Conservation (phyloP, 2,797 vertebrate species). For the Acestrorhynchus altus region DNA sequence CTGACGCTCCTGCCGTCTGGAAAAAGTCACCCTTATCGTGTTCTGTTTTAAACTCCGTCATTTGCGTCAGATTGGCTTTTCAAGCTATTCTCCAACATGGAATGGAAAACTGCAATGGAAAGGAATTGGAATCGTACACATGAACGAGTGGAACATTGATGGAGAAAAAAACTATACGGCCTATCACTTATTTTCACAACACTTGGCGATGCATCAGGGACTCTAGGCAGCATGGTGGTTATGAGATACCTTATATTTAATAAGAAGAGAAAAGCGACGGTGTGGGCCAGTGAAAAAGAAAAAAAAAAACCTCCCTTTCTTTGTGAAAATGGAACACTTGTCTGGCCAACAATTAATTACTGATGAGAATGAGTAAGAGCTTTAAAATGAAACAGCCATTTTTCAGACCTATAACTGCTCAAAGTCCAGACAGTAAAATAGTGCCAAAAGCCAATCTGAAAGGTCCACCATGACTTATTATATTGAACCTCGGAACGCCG, state of each 20-base stretch:
- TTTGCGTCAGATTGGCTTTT: slow-evolving; percentile 51
- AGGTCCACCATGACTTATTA: slow-evolving; percentile 23
- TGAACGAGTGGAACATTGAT: slow-evolving; percentile 51
- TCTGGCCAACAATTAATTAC: slow-evolving; percentile 36
- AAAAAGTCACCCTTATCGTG: slow-evolving; percentile 55
- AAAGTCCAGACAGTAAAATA: slow-evolving; percentile 36
- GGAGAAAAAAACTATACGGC: slow-evolving; percentile 18
- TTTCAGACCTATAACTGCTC: slow-evolving; percentile 25
- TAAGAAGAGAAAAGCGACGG: slow-evolving; percentile 25
- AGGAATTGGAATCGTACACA: slow-evolving; percentile 35
- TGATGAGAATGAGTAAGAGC: slow-evolving; percentile 26
- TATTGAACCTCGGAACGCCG: slow-evolving; percentile 27
- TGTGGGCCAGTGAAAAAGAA: slow-evolving; percentile 19
- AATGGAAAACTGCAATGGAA: slow-evolving; percentile 56
- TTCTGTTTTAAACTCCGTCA: slow-evolving; percentile 43
- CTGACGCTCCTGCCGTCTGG: slow-evolving; percentile 39
- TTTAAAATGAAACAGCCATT: slow-evolving; percentile 38
- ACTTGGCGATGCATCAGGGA: slow-evolving; percentile 28
- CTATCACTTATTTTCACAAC: slow-evolving; percentile 53
- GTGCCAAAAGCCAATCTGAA: slow-evolving; percentile 14
- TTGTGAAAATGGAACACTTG: slow-evolving; percentile 42
- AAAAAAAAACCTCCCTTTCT: not conserved
- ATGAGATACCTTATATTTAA: slow-evolving; percentile 45
- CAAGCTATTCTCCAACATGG: slow-evolving; percentile 38
- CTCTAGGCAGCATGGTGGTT: slow-evolving; percentile 34